phyloP scores from a whole-genome alignment of 2,797 vertebrate genomes.

The Orientallactaga sibirica region DNA sequence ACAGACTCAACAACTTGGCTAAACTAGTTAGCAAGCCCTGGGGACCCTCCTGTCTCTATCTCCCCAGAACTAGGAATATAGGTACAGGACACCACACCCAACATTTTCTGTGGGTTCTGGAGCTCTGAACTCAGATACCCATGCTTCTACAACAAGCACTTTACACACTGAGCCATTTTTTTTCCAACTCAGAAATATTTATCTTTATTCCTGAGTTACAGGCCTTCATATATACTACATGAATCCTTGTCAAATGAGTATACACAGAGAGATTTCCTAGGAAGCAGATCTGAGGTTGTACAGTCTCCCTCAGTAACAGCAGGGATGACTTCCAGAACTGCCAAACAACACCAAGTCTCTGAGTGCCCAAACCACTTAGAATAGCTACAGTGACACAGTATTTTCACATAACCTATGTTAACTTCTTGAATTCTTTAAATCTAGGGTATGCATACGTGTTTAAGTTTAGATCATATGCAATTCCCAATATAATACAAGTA shows the following conservation, averaged over 20 bases:
- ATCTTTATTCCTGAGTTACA: not conserved
- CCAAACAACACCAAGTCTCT: too few relatives aligned
- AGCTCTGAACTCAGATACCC: not conserved
- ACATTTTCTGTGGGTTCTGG: not conserved
- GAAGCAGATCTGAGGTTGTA: too few relatives aligned
- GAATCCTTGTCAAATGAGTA: not conserved
- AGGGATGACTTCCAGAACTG: too few relatives aligned
- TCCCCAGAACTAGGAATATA: not conserved
- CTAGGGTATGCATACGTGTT: too few relatives aligned
- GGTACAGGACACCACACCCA: not conserved
- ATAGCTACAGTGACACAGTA: too few relatives aligned
- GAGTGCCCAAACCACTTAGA: too few relatives aligned
- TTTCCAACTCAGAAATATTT: not conserved
- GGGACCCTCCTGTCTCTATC: not conserved
- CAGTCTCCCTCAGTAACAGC: too few relatives aligned
- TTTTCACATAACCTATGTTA: too few relatives aligned
- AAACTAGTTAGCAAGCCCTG: not conserved
- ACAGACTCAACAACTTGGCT: not conserved
- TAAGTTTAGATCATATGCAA: too few relatives aligned
- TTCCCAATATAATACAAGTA: too few relatives aligned
- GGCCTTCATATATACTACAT: not conserved
- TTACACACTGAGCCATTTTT: not conserved
- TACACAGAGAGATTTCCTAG: too few relatives aligned
- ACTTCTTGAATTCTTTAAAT: too few relatives aligned
- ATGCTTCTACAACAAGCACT: not conserved